A percentile compares a stretch with the other conserved stretches of the same genome.
Evolutionary conservation across 2,113 vertebrate species (phyloP).

Genomic region (Neogobius melanostomus): DNA sequence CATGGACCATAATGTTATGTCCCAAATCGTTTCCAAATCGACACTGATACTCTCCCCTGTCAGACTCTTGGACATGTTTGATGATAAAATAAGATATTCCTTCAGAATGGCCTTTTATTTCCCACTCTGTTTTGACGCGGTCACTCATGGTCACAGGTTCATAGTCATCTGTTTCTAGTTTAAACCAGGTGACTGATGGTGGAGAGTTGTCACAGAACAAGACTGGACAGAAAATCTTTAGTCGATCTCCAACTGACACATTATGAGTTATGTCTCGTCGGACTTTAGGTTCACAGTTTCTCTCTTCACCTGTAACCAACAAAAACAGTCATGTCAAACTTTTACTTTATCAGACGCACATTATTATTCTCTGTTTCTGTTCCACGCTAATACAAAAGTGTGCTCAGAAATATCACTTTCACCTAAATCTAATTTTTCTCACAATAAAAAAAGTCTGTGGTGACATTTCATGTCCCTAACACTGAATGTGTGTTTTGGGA

Average conservation of each 20-base stretch:
- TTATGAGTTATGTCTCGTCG: fast-evolving
- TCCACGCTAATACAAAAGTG: too few relatives aligned
- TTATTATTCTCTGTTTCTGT: background rate
- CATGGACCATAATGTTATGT: slow-evolving; percentile 35
- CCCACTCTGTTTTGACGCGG: slow-evolving; percentile 27
- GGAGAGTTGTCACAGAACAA: background rate
- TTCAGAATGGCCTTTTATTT: too few relatives aligned
- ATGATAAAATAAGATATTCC: slow-evolving; percentile 43
- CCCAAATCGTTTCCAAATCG: fast-evolving
- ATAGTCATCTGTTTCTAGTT: background rate
- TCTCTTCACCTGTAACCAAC: slow-evolving; percentile 19
- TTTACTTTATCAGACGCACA: too few relatives aligned
- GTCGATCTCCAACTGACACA: fast-evolving
- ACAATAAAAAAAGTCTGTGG: too few relatives aligned
- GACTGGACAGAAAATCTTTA: slow-evolving; percentile 60
- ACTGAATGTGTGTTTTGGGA: too few relatives aligned
- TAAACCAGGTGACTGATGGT: slow-evolving; percentile 53
- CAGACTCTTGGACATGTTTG: slow-evolving; percentile 1
- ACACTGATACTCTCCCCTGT: slow-evolving; percentile 69
- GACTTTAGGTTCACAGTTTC: fast-evolving
- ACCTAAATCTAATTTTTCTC: too few relatives aligned
- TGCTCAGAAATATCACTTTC: too few relatives aligned
- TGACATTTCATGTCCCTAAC: too few relatives aligned
- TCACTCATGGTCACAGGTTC: background rate
- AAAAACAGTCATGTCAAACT: too few relatives aligned